Conservation (phyloP, 2,797 vertebrate genomes). For the Lemur catta region DNA sequence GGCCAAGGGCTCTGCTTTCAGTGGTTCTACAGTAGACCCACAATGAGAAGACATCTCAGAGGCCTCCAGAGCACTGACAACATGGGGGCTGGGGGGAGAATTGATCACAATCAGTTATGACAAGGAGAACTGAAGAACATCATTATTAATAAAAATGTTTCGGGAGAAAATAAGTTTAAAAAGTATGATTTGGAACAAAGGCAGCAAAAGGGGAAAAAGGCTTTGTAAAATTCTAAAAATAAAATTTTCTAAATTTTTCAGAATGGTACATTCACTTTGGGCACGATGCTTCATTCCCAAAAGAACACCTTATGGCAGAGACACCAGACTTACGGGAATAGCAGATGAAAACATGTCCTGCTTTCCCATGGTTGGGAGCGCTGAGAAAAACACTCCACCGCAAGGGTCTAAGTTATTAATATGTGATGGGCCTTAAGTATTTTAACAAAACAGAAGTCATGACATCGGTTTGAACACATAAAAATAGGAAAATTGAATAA, state of each 20-base stretch:
- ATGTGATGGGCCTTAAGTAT: neutral
- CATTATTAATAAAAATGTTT: neutral
- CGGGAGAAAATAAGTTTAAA: neutral
- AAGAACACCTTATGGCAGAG: neutral
- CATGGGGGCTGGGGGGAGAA: rapidly evolving
- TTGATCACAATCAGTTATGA: neutral
- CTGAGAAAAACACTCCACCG: neutral
- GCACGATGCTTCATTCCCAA: neutral
- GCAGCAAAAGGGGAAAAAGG: neutral
- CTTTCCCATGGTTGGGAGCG: neutral
- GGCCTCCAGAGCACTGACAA: neutral
- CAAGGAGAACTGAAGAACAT: neutral
- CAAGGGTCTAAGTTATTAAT: neutral
- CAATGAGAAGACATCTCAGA: neutral
- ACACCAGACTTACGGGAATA: neutral
- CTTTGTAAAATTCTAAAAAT: conserved; percentile 34
- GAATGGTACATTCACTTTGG: neutral
- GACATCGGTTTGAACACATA: neutral
- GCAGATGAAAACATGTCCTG: neutral
- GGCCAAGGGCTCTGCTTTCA: neutral
- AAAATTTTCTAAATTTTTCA: neutral
- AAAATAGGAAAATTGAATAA: neutral
- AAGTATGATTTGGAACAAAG: neutral
- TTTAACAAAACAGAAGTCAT: neutral
- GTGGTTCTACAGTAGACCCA: neutral